Evolutionary conservation across 37 sponge, comb jelly and placozoan species (phyloP).

Genomic region (Lycopodina hypogea): DNA sequence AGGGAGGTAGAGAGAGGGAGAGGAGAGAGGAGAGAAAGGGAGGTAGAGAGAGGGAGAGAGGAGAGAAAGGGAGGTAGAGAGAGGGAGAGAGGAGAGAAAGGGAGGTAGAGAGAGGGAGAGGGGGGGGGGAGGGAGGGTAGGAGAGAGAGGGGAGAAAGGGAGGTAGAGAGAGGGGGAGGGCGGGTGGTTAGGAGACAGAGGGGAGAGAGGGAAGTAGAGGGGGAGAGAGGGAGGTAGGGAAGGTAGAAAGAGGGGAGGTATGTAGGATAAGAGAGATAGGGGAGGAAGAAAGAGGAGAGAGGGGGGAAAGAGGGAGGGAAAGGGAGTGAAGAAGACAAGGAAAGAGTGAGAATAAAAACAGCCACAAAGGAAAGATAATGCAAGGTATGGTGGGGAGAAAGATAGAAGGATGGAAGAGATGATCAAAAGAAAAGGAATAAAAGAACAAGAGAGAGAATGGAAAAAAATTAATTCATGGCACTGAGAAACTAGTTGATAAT

Average conservation of each 20-base stretch:
- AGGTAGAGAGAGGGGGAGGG: background rate
- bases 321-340: too few relatives aligned
- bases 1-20: background rate
- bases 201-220: background rate
- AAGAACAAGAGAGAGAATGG: background rate
- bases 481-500: background rate
- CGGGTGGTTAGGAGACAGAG: background rate
- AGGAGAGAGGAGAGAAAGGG: too few relatives aligned
- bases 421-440: background rate
- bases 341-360: too few relatives aligned
- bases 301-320: background rate
- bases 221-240: background rate
- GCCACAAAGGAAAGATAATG: too few relatives aligned
- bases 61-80: too few relatives aligned
- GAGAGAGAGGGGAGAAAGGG: background rate
- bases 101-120: too few relatives aligned
- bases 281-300: background rate
- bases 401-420: background rate
- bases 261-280: too few relatives aligned
- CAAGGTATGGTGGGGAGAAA: too few relatives aligned
- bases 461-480: background rate
- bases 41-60: too few relatives aligned
- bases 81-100: background rate
- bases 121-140: background rate
- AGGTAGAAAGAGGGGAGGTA: background rate